Percentiles rank a stretch among this genome's conserved stretches.
Evolutionary conservation across 2,797 vertebrate genomes (phyloP).

Genomic region (Xenopus petersii): DNA sequence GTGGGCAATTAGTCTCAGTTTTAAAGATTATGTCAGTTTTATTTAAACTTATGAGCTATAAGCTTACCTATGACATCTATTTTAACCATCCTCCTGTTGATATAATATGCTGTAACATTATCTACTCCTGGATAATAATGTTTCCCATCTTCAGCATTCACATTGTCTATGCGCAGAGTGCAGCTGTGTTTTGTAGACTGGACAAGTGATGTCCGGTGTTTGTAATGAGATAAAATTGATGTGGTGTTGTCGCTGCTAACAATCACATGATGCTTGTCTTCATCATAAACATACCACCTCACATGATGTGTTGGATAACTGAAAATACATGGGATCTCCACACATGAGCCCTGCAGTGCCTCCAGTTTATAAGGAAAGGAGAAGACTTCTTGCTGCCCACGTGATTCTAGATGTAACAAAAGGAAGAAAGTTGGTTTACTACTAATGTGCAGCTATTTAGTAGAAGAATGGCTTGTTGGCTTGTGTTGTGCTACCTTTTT

Average conservation of each 20-base stretch:
- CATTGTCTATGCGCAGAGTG: conserved; percentile 10
- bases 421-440: too few relatives aligned
- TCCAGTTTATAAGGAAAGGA: not conserved
- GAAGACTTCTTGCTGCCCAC: not conserved
- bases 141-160: not conserved
- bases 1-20: too few relatives aligned
- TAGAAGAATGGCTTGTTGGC: too few relatives aligned
- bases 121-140: conserved; percentile 14
- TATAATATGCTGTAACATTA: too few relatives aligned
- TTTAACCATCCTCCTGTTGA: too few relatives aligned
- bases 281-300: conserved; percentile 55
- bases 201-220: conserved; percentile 56
- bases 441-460: too few relatives aligned
- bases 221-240: conserved; percentile 56
- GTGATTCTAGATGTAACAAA: too few relatives aligned
- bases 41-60: too few relatives aligned
- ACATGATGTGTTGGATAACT: not conserved
- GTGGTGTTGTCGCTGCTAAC: conserved; percentile 63
- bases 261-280: conserved; percentile 48
- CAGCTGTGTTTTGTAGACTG: conserved; percentile 25
- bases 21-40: too few relatives aligned
- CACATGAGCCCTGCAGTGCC: conserved; percentile 69
- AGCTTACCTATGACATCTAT: too few relatives aligned
- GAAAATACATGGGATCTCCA: conserved; percentile 75
- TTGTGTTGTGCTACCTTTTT: too few relatives aligned